Evolutionary conservation across 2,797 vertebrate species (phyloP).

Genomic region (Syncerus caffer): DNA sequence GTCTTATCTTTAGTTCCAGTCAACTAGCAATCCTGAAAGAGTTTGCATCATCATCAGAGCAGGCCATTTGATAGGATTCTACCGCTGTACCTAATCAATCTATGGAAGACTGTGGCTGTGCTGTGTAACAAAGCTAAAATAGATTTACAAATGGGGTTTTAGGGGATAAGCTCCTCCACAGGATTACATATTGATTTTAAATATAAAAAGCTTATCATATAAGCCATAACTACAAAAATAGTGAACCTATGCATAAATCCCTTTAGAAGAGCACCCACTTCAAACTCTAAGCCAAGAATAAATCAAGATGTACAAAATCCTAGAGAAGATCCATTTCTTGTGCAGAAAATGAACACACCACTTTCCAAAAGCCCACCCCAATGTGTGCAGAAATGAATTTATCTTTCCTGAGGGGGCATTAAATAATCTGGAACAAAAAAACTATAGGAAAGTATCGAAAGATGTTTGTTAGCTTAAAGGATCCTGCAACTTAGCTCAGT

Average conservation of each 20-base stretch:
- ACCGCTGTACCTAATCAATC: conserved; percentile 98
- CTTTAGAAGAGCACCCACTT: conserved; percentile 96
- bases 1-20: conserved; percentile 95
- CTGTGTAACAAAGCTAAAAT: conserved; percentile 99
- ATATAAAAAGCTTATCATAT: conserved; percentile 99
- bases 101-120: conserved; percentile 92
- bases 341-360: conserved; percentile 86
- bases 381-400: conserved; percentile 83
- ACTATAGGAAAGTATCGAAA: conserved; percentile 64
- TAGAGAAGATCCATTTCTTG: conserved; percentile 92
- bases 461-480: conserved; percentile 67
- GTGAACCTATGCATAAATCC: conserved; percentile 99
- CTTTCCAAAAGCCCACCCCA: conserved; percentile 76
- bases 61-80: conserved; percentile 95
- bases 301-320: conserved; percentile 90
- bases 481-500: conserved; percentile 3
- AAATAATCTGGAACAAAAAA: conserved; percentile 78
- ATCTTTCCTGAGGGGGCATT: conserved; percentile 83
- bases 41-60: conserved; percentile 97
- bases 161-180: conserved; percentile 99
- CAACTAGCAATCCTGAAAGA: conserved; percentile 97
- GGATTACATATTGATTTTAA: conserved; percentile 99
- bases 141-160: conserved; percentile 99
- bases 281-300: conserved; percentile 89
- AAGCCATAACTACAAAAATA: conserved; percentile 98